These are phyloP conservation scores for Heliornis fulica DNA, from an alignment of 2,113 vertebrate genomes.

Conservation along the genomic window DNA sequence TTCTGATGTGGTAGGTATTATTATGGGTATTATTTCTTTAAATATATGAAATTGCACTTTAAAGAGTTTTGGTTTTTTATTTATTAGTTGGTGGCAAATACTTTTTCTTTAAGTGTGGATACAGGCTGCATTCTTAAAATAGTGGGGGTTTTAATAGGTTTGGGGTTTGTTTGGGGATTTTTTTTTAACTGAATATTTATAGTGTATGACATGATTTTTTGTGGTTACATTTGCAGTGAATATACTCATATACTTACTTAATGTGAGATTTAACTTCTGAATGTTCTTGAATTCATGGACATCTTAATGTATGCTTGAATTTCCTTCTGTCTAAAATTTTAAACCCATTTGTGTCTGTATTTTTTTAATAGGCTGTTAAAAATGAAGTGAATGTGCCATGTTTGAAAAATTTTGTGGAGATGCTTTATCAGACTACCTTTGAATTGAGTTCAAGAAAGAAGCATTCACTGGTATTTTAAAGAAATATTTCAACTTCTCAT, in stretches of 20 bases:
- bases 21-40: background rate
- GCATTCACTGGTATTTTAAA: slow-evolving; percentile 91
- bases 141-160: background rate
- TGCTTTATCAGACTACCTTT: slow-evolving; percentile 99
- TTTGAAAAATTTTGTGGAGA: slow-evolving; percentile 99
- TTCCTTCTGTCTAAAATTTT: background rate
- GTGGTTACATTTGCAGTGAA: background rate
- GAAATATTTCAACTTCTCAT: slow-evolving; percentile 53
- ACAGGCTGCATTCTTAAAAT: background rate
- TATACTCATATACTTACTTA: background rate
- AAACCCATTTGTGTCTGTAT: background rate
- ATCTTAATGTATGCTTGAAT: background rate
- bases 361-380: slow-evolving; percentile 90
- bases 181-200: background rate
- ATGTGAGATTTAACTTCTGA: background rate
- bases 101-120: background rate
- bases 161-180: background rate
- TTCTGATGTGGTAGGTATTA: background rate
- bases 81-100: background rate
- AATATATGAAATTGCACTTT: background rate
- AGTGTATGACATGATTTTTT: background rate
- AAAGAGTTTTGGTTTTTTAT: background rate
- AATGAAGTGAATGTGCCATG: slow-evolving; percentile 99
- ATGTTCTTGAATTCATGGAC: background rate
- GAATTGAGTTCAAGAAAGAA: slow-evolving; percentile 99